phyloP scores from a whole-genome alignment of 2,797 vertebrate genomes.

The Uromys caudimaculatus region DNA sequence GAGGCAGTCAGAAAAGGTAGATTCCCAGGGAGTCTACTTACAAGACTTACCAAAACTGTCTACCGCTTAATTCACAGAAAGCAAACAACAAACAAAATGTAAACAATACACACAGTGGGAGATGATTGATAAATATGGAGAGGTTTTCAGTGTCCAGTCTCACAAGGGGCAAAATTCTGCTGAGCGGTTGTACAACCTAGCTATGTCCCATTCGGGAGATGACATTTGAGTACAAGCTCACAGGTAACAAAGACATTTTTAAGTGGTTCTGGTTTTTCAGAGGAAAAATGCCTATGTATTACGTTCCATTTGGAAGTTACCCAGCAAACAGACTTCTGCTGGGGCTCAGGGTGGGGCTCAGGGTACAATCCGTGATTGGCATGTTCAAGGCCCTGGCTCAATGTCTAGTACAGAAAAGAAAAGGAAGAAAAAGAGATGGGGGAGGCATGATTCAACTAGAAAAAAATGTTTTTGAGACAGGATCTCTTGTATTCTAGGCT shows the following conservation, averaged over 20 bases:
- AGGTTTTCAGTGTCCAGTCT: neutral
- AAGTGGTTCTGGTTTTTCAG: neutral
- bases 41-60: neutral
- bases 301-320: neutral
- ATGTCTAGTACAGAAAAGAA: neutral
- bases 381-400: neutral
- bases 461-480: neutral
- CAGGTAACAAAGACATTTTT: neutral
- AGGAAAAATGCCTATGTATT: neutral
- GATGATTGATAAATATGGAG: neutral
- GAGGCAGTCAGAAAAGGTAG: neutral
- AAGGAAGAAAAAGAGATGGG: neutral
- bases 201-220: neutral
- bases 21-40: neutral
- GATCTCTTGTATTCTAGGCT: neutral
- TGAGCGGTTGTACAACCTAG: no score
- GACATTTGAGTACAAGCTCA: neutral
- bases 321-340: neutral
- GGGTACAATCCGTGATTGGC: neutral
- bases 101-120: neutral
- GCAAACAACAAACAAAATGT: neutral
- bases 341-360: neutral
- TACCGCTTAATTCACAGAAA: neutral
- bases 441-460: neutral
- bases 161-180: neutral